Percentiles rank a stretch among this genome's conserved stretches.
These are phyloP conservation scores for Perca fluviatilis DNA, from an alignment of 2,113 vertebrate species.

Conservation along the genomic window DNA sequence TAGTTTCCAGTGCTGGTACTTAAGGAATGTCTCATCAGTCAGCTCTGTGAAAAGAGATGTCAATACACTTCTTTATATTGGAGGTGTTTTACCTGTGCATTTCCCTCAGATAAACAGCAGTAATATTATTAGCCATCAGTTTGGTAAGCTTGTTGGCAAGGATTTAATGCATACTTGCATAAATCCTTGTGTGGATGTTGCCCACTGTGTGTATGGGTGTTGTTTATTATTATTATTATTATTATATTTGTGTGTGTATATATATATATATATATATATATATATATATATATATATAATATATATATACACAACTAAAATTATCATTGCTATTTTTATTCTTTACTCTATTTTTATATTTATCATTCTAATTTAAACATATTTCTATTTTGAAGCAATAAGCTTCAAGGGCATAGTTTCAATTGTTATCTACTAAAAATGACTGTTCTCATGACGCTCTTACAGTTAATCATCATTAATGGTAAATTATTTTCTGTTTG, in stretches of 20 bases:
- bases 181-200: not conserved
- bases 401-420: slow-evolving; percentile 59
- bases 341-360: slow-evolving; percentile 7
- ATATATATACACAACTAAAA: not conserved
- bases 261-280: too few relatives aligned
- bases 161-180: slow-evolving; percentile 9
- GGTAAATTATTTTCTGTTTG: slow-evolving; percentile 50
- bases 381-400: slow-evolving; percentile 73
- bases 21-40: slow-evolving; percentile 35
- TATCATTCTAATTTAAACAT: slow-evolving; percentile 40
- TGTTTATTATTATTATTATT: not conserved
- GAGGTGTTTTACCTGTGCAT: slow-evolving; percentile 25
- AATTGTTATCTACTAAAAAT: slow-evolving; percentile 16
- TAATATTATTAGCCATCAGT: slow-evolving; percentile 18
- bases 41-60: slow-evolving; percentile 22
- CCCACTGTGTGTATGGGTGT: not conserved
- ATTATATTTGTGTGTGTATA: too few relatives aligned
- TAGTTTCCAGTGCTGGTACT: slow-evolving; percentile 33
- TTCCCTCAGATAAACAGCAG: slow-evolving; percentile 28
- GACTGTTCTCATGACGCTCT: slow-evolving; percentile 53
- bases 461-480: slow-evolving; percentile 32
- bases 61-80: slow-evolving; percentile 2
- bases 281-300: too few relatives aligned
- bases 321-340: slow-evolving; percentile 11
- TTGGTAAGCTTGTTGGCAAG: slow-evolving; percentile 26